phyloP scores from a whole-genome alignment of 2,113 vertebrate genomes.

The Sinocyclocheilus grahami region DNA sequence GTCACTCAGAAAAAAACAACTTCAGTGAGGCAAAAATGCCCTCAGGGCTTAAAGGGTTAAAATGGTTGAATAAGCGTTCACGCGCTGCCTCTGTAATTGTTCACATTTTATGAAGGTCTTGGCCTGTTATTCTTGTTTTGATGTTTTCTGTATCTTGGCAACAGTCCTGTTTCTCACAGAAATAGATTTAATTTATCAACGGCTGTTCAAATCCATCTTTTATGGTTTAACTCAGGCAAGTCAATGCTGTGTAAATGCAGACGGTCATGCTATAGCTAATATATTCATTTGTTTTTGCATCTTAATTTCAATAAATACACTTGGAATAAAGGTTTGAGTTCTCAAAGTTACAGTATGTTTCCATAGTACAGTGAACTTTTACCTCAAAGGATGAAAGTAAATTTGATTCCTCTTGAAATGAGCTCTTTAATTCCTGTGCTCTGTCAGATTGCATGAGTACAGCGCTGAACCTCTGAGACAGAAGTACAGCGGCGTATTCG shows the following conservation, averaged over 20 bases:
- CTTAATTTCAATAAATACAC: not conserved
- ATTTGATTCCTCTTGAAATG: not conserved
- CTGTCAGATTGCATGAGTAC: conserved; percentile 34
- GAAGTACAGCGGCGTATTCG: too few species aligned
- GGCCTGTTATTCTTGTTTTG: conserved; percentile 10
- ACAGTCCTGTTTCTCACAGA: not conserved
- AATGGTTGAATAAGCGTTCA: not conserved
- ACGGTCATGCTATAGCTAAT: not conserved
- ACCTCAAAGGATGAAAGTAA: not conserved
- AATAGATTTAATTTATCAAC: not conserved
- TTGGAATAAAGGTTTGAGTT: not conserved
- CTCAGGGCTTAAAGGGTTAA: too few species aligned
- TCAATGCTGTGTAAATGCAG: not conserved
- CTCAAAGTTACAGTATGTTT: not conserved
- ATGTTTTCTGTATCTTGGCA: conserved; percentile 1
- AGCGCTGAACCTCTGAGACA: not conserved
- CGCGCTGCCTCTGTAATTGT: not conserved
- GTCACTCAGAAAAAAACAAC: too few species aligned
- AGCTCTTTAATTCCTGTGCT: not conserved
- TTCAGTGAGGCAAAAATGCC: too few species aligned
- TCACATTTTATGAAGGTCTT: conserved; percentile 11
- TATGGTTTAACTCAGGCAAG: not conserved
- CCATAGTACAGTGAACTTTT: not conserved
- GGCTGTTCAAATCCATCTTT: not conserved
- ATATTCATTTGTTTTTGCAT: not conserved